phyloP scores from a whole-genome alignment of 2,888 invertebrate genomes.

The Apamea crenata region DNA sequence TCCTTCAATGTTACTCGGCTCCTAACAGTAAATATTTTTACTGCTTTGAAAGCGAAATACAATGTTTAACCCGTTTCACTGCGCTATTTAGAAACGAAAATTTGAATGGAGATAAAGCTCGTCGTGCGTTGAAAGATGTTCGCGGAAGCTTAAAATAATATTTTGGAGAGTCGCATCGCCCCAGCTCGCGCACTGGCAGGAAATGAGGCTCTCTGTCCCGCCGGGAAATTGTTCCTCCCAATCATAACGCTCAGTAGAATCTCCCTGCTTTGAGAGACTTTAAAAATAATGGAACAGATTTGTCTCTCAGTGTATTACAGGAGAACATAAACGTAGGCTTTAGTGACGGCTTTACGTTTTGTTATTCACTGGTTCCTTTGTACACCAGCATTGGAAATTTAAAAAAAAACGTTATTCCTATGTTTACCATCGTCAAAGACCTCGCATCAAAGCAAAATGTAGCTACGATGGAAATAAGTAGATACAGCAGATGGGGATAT shows the following conservation, averaged over 20 bases:
- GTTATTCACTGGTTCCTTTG: slow-evolving; percentile 64
- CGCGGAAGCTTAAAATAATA: slow-evolving; percentile 88
- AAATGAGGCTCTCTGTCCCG: slow-evolving; percentile 88
- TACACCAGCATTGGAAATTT: slow-evolving; percentile 23
- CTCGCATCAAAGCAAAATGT: slow-evolving; percentile 32
- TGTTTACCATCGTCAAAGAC: slow-evolving; percentile 46
- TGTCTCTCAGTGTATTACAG: slow-evolving; percentile 82
- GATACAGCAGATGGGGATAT: slow-evolving; percentile 56
- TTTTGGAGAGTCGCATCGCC: slow-evolving; percentile 82
- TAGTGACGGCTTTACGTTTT: slow-evolving; percentile 68
- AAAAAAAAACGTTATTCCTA: slow-evolving; percentile 17
- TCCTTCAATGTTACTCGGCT: slow-evolving; percentile 40
- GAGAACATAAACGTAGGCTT: slow-evolving; percentile 72
- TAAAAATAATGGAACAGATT: slow-evolving; percentile 85
- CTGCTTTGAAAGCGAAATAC: slow-evolving; percentile 51
- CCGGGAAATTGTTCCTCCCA: slow-evolving; percentile 88
- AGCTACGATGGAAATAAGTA: slow-evolving; percentile 47
- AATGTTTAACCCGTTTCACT: slow-evolving; percentile 63
- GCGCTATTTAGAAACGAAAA: slow-evolving; percentile 62
- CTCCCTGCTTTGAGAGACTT: slow-evolving; percentile 84
- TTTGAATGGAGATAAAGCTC: slow-evolving; percentile 76
- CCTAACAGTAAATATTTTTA: slow-evolving; percentile 54
- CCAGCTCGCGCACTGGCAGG: slow-evolving; percentile 82
- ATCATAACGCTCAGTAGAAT: slow-evolving; percentile 87
- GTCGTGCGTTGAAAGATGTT: slow-evolving; percentile 85